Conservation (phyloP, 2,113 vertebrate species). For the Nothobranchius furzeri region DNA sequence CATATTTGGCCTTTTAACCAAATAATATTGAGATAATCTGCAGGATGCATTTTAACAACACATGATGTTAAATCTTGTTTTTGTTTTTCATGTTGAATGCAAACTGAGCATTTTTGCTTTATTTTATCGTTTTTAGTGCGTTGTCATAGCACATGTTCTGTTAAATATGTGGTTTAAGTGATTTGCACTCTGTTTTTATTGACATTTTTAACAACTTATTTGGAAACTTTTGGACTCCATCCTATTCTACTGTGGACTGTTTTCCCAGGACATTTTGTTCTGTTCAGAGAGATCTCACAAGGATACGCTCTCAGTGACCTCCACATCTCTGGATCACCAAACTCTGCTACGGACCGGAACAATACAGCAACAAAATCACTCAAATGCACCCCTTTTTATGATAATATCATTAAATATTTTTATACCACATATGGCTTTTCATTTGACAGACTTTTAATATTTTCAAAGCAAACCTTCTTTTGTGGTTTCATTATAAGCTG, state of each 20-base stretch:
- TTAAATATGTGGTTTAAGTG: background rate
- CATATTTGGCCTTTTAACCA: no score
- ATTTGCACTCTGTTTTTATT: background rate
- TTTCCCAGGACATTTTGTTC: conserved; percentile 20
- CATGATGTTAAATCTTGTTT: no score
- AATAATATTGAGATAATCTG: no score
- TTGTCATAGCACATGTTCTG: background rate
- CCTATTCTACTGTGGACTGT: background rate
- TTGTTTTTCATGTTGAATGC: no score
- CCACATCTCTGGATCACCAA: conserved; percentile 16
- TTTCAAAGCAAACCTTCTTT: conserved; percentile 4
- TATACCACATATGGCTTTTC: background rate
- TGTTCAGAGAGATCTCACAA: conserved; percentile 32
- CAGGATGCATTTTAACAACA: no score
- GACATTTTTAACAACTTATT: background rate
- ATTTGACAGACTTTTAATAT: background rate
- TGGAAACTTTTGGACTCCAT: background rate
- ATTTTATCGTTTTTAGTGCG: background rate
- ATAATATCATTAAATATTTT: background rate
- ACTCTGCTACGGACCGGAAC: background rate
- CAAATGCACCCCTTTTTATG: background rate
- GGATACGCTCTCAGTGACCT: conserved; percentile 30
- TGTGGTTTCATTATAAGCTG: conserved; percentile 1
- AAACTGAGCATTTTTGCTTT: no score
- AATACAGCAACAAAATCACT: background rate